Evolutionary conservation across 2,113 vertebrate species (phyloP).

Genomic region (Melanerpes formicivorus): DNA sequence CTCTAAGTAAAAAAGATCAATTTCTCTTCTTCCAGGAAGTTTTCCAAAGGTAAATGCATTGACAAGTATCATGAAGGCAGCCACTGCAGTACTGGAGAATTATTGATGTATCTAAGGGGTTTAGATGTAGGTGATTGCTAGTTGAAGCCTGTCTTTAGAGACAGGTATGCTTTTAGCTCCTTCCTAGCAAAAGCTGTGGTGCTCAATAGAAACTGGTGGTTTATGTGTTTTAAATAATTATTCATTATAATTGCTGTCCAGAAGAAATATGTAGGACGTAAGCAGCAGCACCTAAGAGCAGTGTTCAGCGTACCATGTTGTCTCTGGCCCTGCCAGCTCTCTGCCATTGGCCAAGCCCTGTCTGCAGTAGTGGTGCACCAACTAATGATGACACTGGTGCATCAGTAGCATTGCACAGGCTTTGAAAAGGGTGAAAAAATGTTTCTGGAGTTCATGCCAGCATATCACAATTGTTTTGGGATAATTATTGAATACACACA

Average conservation of each 20-base stretch:
- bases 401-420: background rate
- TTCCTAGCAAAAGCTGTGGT: background rate
- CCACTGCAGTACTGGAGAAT: background rate
- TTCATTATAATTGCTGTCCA: background rate
- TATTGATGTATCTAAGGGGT: background rate
- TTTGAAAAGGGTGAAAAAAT: background rate
- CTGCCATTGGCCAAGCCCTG: accelerated
- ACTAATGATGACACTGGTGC: background rate
- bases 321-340: background rate
- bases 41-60: background rate
- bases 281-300: background rate
- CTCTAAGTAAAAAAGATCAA: background rate
- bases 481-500: constrained; percentile 67
- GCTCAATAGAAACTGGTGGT: background rate
- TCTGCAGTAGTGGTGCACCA: background rate
- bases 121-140: background rate
- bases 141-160: background rate
- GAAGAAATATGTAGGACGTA: background rate
- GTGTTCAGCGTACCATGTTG: background rate
- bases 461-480: constrained; percentile 26
- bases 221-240: background rate
- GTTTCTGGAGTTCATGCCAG: background rate
- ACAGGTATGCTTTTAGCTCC: constrained; percentile 12
- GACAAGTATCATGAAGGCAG: background rate
- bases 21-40: background rate